These are phyloP conservation scores for Hirundichthys speculiger DNA, from an alignment of 2,113 vertebrate species.

Conservation along the genomic window DNA sequence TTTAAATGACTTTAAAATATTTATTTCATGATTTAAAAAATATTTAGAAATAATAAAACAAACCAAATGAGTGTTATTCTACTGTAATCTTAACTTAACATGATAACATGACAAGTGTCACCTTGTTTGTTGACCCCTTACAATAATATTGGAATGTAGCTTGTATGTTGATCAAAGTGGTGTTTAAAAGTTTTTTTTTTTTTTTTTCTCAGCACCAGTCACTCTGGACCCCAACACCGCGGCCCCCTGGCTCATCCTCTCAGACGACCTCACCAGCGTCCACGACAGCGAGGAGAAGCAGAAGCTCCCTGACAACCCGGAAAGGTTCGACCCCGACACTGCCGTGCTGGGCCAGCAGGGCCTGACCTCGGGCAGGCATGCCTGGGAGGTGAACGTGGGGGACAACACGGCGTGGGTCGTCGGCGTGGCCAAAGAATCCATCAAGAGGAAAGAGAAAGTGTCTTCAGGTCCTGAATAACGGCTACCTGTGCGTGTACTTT, in stretches of 20 bases:
- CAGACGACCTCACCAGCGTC: constrained; percentile 69
- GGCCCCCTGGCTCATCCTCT: constrained; percentile 74
- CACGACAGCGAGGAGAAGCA: constrained; percentile 65
- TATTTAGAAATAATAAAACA: too few species aligned
- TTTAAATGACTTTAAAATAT: too few species aligned
- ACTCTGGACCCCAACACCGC: constrained; percentile 78
- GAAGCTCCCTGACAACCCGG: constrained; percentile 71
- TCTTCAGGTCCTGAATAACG: constrained; percentile 67
- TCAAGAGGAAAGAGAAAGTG: constrained; percentile 70
- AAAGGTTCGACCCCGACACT: constrained; percentile 71
- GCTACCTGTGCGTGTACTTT: constrained; percentile 75
- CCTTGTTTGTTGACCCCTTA: too few species aligned
- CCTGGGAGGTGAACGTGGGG: constrained; percentile 75
- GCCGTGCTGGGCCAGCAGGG: constrained; percentile 63
- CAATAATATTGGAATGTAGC: too few species aligned
- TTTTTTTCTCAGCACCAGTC: constrained; percentile 65
- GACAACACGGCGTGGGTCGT: constrained; percentile 73
- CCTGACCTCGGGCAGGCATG: constrained; percentile 61
- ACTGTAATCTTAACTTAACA: too few species aligned
- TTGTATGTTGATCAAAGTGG: too few species aligned
- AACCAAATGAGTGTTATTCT: too few species aligned
- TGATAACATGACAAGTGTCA: too few species aligned
- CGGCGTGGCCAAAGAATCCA: constrained; percentile 70
- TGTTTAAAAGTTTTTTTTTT: too few species aligned
- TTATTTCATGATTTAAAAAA: too few species aligned